A percentile compares a stretch with the other conserved stretches of the same genome.
phyloP scores from a whole-genome alignment of 2,113 vertebrate genomes.

The Pelmatolapia mariae region DNA sequence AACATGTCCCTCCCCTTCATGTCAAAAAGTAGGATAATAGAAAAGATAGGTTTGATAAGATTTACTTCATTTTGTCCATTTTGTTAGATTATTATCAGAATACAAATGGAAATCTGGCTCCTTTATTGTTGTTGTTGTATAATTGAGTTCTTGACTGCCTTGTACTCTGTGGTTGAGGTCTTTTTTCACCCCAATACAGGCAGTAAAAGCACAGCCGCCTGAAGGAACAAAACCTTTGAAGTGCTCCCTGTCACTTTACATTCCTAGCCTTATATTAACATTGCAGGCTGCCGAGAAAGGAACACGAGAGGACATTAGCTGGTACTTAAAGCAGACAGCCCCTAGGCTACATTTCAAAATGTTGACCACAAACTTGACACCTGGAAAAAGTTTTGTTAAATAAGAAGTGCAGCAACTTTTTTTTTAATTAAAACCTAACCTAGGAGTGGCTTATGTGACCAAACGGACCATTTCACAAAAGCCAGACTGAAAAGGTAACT shows the following conservation, averaged over 20 bases:
- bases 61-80: background rate
- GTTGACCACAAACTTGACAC: background rate
- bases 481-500: background rate
- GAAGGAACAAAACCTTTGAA: conserved; percentile 32
- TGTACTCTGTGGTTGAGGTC: background rate
- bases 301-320: conserved; percentile 15
- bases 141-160: background rate
- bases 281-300: background rate
- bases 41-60: background rate
- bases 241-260: conserved; percentile 52
- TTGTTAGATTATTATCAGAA: background rate
- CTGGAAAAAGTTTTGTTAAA: background rate
- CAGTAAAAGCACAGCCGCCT: background rate
- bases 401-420: background rate
- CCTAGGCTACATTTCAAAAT: background rate
- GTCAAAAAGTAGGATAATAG: background rate
- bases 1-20: background rate
- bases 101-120: background rate
- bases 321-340: conserved; percentile 5
- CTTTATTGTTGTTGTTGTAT: background rate
- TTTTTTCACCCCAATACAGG: background rate
- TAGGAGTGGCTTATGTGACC: background rate
- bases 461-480: background rate
- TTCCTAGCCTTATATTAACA: conserved; percentile 37
- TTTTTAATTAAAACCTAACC: background rate